Base-by-base conservation (phyloP, 1,140 invertebrate genomes). In the Dinothrombium tinctorium region DNA sequence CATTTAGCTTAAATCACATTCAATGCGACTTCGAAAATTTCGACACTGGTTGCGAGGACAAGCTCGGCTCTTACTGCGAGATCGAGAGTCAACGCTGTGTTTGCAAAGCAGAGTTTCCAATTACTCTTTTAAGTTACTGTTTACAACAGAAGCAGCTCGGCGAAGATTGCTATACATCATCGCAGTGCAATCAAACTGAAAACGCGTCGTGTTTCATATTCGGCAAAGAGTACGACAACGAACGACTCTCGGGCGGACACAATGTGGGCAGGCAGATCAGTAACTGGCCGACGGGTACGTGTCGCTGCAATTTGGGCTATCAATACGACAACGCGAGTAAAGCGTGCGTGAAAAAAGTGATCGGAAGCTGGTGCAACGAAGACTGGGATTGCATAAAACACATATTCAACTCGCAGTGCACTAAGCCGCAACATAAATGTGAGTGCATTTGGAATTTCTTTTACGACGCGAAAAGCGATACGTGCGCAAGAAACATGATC, bases 171-270 rank as follows among this genome's bases (percentile, higher is more conserved):
- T 40, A 32, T 15, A 40, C 39, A 19, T 40, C 39, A 7, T 9
- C 15, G 23, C 39, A 40, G 25, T 40, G 39, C 32, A 39, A 39
- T 19, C 17, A 31, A 20, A 40, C 22, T 20, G 9, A 11, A 2
- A 40, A 40, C 12, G 39, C 39, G 7, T 14, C 39, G 19, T 40
- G 39, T 19, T 40, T 22, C 39, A 40, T 40, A 9, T 21, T 40
- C 7, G 39, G 39, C 11, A 40, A 15, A 9, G 39, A 40, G 24
- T 40, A 40, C 19, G 39, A 40, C 24, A 17, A 31, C 32, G 33
- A 35, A 19, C 7, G 7, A 8, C 8, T 15, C 7, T 40, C 39
- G 1, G 39, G 39, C 21, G 28, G 39, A 21, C 39, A 40, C 17
- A 29, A 40, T 40, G 26, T 40, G 12, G 39, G 39, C 14, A 14